Evolutionary conservation across 2,797 vertebrate species (phyloP).

Genomic region (Nannoperca obscura): DNA sequence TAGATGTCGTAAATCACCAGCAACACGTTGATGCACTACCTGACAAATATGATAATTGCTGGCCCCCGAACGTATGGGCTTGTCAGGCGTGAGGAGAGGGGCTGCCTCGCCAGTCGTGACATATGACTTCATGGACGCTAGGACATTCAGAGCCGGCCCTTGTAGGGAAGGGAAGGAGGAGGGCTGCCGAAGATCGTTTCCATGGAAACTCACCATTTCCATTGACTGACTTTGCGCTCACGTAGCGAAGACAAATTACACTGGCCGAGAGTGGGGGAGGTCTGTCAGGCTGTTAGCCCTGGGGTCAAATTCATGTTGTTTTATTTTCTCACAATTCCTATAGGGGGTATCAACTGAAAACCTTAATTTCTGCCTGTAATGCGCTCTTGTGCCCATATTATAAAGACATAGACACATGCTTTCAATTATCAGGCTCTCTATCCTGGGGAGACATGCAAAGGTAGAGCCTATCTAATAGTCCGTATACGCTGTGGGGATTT

Average conservation of each 20-base stretch:
- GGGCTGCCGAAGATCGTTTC: conserved; percentile 84
- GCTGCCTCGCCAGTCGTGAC: conserved; percentile 79
- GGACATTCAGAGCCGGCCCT: conserved; percentile 79
- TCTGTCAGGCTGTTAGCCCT: conserved; percentile 84
- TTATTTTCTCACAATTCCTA: conserved; percentile 85
- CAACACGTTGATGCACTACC: conserved; percentile 78
- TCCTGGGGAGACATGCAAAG: conserved; percentile 47
- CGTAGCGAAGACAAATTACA: conserved; percentile 88
- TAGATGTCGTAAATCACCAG: conserved; percentile 77
- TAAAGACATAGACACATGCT: conserved; percentile 72
- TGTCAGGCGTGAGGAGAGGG: conserved; percentile 72
- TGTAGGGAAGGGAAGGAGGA: conserved; percentile 60
- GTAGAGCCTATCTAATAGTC: conserved; percentile 52
- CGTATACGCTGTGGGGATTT: conserved; percentile 46
- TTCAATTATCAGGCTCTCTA: conserved; percentile 68
- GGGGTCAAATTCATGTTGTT: conserved; percentile 86
- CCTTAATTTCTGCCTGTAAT: conserved; percentile 76
- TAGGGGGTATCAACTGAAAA: conserved; percentile 78
- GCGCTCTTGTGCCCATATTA: conserved; percentile 65
- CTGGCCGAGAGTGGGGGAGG: conserved; percentile 80
- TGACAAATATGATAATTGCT: conserved; percentile 84
- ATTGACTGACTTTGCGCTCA: conserved; percentile 87
- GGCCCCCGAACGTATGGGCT: conserved; percentile 72
- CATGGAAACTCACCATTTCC: conserved; percentile 87
- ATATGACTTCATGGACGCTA: conserved; percentile 84